Evolutionary conservation across 2,113 vertebrate species (phyloP).

Genomic region (Pterocles gutturalis): DNA sequence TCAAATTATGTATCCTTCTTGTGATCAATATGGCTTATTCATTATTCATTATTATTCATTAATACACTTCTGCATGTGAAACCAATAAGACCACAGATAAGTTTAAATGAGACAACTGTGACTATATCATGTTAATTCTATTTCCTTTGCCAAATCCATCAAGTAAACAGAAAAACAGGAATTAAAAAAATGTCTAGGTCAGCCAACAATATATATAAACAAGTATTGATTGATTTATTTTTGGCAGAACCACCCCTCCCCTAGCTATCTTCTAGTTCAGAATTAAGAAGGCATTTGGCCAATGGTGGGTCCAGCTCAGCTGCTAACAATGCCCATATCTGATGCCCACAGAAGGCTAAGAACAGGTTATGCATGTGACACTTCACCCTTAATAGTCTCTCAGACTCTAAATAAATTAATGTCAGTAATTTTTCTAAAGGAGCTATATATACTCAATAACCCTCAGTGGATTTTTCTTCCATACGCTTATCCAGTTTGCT

Average conservation of each 20-base stretch:
- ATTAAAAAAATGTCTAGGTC: background rate
- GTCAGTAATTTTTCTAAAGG: background rate
- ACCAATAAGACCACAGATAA: background rate
- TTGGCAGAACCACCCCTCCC: background rate
- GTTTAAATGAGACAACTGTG: background rate
- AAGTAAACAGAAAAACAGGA: background rate
- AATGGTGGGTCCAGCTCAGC: rapidly evolving
- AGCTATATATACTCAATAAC: background rate
- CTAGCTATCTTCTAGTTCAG: background rate
- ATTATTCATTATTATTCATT: too few relatives aligned
- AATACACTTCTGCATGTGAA: background rate
- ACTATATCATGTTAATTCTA: background rate
- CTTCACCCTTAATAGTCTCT: background rate
- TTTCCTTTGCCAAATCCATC: background rate
- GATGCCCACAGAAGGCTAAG: background rate
- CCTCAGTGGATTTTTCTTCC: background rate
- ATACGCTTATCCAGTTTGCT: background rate
- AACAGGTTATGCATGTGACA: background rate
- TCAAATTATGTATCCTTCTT: background rate
- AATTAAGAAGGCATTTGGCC: background rate
- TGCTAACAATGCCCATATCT: background rate
- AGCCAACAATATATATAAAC: background rate
- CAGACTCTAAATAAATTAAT: background rate
- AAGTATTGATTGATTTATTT: background rate
- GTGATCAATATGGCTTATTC: background rate